These are phyloP conservation scores for Lycorma delicatula DNA, from an alignment of 1,140 invertebrate species.

Conservation along the genomic window DNA sequence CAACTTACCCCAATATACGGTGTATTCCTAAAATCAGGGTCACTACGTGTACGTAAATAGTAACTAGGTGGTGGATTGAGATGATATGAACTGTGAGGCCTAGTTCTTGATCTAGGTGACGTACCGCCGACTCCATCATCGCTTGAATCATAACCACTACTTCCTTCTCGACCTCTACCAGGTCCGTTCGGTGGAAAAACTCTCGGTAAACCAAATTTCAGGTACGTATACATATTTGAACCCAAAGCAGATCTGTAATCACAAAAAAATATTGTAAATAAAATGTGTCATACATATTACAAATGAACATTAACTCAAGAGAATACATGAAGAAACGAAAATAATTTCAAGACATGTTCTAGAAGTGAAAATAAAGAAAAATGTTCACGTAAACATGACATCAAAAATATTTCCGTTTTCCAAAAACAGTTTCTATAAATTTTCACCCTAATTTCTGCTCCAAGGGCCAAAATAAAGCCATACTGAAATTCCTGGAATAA, in stretches of 20 bases:
- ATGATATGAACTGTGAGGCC: constrained; percentile 4
- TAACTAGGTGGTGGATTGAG: constrained; percentile 37
- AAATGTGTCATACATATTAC: no score
- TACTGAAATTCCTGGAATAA: no score
- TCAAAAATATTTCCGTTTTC: no score
- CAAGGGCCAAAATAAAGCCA: no score
- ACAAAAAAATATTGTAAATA: no score
- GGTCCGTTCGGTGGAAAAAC: constrained; percentile 73
- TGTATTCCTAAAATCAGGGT: constrained; percentile 61
- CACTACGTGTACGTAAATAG: constrained; percentile 49
- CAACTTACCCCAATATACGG: constrained; percentile 25
- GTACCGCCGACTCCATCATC: constrained; percentile 44
- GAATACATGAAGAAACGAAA: no score
- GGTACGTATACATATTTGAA: constrained; percentile 84
- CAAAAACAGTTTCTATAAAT: no score
- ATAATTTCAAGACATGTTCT: no score
- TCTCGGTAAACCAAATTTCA: constrained; percentile 85
- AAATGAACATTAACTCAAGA: not conserved
- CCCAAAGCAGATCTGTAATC: constrained; percentile 64
- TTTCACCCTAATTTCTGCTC: no score
- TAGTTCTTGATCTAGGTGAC: not conserved
- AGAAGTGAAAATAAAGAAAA: no score
- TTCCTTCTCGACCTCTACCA: constrained; percentile 53
- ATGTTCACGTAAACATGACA: no score
- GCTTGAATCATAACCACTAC: constrained; percentile 80